Evolutionary conservation across 2,888 invertebrate genomes (phyloP).

Genomic region (Andrena camellia): DNA sequence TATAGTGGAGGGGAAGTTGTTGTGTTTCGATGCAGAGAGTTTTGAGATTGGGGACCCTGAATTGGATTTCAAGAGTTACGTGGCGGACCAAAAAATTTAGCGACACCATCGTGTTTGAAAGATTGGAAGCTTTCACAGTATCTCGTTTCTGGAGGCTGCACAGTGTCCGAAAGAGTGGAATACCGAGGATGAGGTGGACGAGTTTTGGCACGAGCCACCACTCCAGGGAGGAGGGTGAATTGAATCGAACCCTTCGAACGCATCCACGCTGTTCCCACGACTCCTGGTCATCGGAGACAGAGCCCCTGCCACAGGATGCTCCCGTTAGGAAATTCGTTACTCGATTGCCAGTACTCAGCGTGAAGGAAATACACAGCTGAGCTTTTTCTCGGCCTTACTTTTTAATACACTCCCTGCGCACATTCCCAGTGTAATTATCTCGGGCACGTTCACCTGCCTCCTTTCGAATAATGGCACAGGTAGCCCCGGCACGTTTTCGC

Average conservation of each 20-base stretch:
- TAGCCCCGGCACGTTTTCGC: background rate
- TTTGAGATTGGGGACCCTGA: background rate
- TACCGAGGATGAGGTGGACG: constrained; percentile 17
- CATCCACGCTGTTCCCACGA: constrained; percentile 80
- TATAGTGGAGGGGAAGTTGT: too few relatives aligned
- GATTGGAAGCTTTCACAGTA: background rate
- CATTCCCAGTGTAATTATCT: background rate
- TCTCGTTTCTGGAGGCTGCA: background rate
- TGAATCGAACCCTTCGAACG: constrained; percentile 63
- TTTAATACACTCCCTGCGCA: background rate
- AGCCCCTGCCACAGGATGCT: constrained; percentile 20
- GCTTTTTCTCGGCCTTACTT: background rate
- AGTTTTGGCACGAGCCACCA: constrained; percentile 25
- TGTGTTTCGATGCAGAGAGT: background rate
- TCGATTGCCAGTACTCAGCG: too few relatives aligned
- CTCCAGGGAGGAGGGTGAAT: constrained; percentile 52
- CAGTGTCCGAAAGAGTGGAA: background rate
- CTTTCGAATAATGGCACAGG: background rate
- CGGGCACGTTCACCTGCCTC: background rate
- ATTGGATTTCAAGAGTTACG: background rate
- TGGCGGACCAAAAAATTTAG: too few relatives aligned
- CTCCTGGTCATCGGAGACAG: constrained; percentile 76
- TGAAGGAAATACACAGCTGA: background rate
- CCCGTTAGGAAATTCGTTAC: background rate
- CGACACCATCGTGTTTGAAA: too few relatives aligned